phyloP scores from a whole-genome alignment of 2,888 invertebrate species.

The Archips xylosteana region DNA sequence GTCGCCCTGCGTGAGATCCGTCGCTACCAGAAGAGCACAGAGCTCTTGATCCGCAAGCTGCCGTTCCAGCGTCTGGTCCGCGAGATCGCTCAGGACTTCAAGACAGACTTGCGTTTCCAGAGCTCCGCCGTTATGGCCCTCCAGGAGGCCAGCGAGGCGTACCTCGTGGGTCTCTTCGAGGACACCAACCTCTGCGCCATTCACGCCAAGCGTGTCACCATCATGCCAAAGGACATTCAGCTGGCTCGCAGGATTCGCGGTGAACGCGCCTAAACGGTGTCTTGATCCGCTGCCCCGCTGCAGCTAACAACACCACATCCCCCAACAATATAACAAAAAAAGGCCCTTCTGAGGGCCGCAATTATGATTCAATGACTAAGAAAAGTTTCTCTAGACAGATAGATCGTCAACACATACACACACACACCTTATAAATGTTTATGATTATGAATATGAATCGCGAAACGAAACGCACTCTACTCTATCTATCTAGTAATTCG shows the following conservation, averaged over 20 bases:
- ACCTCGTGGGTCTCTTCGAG: slow-evolving; percentile 86
- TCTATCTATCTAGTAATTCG: too few relatives aligned
- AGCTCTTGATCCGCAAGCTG: slow-evolving; percentile 94
- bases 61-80: slow-evolving; percentile 95
- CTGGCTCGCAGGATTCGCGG: slow-evolving; percentile 1
- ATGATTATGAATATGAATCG: too few relatives aligned
- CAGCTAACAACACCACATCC: neutral
- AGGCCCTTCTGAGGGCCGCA: slow-evolving; percentile 8
- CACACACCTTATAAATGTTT: too few relatives aligned
- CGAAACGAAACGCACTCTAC: too few relatives aligned
- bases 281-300: neutral
- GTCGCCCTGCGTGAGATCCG: slow-evolving; percentile 96
- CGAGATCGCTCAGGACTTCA: slow-evolving; percentile 97
- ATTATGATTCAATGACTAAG: neutral
- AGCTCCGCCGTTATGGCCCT: slow-evolving; percentile 92
- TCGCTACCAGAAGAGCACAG: slow-evolving; percentile 96
- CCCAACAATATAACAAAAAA: neutral
- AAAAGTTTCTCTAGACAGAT: neutral
- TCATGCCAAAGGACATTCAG: neutral
- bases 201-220: slow-evolving; percentile 1
- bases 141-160: slow-evolving; percentile 88
- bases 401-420: neutral
- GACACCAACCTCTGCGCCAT: slow-evolving; percentile 81
- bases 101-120: slow-evolving; percentile 95
- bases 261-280: neutral